Percentiles rank a stretch among this genome's conserved stretches.
Evolutionary conservation across 2,888 invertebrate species (phyloP).

Genomic region (Venustoraphidia nigricollis): DNA sequence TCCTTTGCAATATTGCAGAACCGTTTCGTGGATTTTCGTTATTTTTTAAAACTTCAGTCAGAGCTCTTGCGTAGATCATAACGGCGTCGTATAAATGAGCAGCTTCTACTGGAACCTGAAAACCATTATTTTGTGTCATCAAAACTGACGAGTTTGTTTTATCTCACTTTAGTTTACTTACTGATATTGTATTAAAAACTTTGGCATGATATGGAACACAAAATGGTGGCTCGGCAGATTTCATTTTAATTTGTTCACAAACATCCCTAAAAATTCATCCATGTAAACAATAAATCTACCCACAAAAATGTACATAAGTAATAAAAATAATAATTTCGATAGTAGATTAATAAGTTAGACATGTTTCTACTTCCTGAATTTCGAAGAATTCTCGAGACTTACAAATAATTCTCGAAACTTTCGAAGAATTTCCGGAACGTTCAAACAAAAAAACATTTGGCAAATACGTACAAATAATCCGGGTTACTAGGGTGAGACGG

Average conservation of each 20-base stretch:
- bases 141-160: not conserved
- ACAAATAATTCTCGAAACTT: too few species aligned
- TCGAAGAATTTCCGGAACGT: too few species aligned
- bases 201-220: slow-evolving; percentile 63
- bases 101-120: slow-evolving; percentile 76
- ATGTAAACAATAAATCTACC: not conserved
- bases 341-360: too few species aligned
- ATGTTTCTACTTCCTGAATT: not conserved
- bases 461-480: slow-evolving; percentile 47
- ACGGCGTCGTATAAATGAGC: slow-evolving; percentile 95
- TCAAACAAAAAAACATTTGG: too few species aligned
- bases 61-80: slow-evolving; percentile 76
- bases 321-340: too few species aligned
- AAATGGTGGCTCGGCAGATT: slow-evolving; percentile 57
- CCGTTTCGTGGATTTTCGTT: slow-evolving; percentile 57
- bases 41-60: slow-evolving; percentile 64
- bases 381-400: not conserved
- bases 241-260: slow-evolving; percentile 51
- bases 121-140: not conserved
- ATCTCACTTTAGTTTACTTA: slow-evolving; percentile 24
- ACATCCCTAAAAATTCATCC: slow-evolving; percentile 36
- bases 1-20: slow-evolving; percentile 53
- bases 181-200: slow-evolving; percentile 55
- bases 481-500: slow-evolving; percentile 63
- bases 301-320: too few species aligned